These are phyloP conservation scores for Stratiomys singularior DNA, from an alignment of 2,888 invertebrate species.

Conservation along the genomic window DNA sequence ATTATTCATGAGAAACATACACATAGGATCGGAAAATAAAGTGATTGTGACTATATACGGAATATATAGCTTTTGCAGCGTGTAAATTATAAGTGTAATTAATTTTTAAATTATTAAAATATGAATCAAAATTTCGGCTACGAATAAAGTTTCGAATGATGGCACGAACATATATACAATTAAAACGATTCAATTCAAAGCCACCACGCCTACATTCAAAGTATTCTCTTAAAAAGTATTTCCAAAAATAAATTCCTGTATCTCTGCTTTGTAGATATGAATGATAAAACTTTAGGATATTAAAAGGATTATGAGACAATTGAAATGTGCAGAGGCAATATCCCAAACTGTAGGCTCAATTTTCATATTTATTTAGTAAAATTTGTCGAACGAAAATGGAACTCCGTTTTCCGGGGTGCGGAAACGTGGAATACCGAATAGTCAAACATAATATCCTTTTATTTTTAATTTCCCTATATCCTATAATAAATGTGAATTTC, in stretches of 20 bases:
- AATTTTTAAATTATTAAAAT: not conserved
- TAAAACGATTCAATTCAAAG: not conserved
- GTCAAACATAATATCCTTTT: too few relatives aligned
- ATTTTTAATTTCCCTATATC: too few relatives aligned
- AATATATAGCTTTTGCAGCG: slow-evolving; percentile 24
- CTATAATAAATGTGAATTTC: too few relatives aligned
- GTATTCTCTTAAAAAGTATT: slow-evolving; percentile 3
- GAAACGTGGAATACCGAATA: too few relatives aligned
- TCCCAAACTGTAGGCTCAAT: not conserved
- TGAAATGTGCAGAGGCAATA: not conserved
- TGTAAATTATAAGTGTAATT: not conserved
- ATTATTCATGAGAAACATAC: not conserved
- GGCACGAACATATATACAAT: not conserved
- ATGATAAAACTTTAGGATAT: not conserved
- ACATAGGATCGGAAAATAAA: not conserved
- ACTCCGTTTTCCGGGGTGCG: too few relatives aligned
- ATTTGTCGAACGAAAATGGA: too few relatives aligned
- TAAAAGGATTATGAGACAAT: not conserved
- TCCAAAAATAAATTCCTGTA: slow-evolving; percentile 2
- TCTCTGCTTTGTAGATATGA: slow-evolving; percentile 32
- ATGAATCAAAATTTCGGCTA: not conserved
- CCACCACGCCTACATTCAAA: not conserved
- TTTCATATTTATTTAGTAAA: too few relatives aligned
- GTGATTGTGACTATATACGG: slow-evolving; percentile 29
- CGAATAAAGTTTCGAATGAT: not conserved